Percentiles rank a stretch among this genome's conserved stretches.
phyloP scores from a whole-genome alignment of 2,888 invertebrate genomes.

The Dolomedes plantarius region DNA sequence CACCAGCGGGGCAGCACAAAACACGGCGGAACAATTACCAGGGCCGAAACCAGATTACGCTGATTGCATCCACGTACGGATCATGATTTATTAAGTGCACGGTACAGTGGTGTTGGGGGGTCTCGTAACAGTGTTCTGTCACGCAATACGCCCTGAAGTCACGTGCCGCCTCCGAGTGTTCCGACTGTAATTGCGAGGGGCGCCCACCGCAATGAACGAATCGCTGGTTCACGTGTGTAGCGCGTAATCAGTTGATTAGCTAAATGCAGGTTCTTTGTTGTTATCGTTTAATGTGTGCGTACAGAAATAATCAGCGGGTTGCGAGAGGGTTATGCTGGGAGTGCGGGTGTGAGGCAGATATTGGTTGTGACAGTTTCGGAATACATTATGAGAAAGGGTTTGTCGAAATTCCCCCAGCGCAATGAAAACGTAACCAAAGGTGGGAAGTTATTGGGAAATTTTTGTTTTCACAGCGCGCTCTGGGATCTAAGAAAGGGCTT shows the following conservation, averaged over 20 bases:
- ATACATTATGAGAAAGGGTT: no score
- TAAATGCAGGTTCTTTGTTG: background rate
- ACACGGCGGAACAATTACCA: conserved; percentile 7
- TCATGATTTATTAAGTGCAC: conserved; percentile 50
- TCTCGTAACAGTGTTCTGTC: conserved; percentile 26
- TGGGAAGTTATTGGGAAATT: no score
- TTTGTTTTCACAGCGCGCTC: no score
- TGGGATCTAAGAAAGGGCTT: no score
- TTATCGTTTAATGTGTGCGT: background rate
- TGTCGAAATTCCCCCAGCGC: no score
- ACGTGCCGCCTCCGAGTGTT: conserved; percentile 9
- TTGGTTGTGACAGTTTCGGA: no score
- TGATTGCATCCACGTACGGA: conserved; percentile 20
- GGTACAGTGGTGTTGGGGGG: background rate
- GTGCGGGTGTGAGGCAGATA: no score
- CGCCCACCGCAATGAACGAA: conserved; percentile 9
- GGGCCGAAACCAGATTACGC: conserved; percentile 30
- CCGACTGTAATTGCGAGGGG: background rate
- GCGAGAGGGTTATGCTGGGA: no score
- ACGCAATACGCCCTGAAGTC: conserved; percentile 38
- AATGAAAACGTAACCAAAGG: no score
- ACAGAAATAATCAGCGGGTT: background rate
- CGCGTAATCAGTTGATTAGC: background rate
- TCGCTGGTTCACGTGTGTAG: conserved; percentile 15
- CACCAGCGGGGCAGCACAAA: no score